Evolutionary conservation across 2,113 vertebrate species (phyloP), one percentile per base, ranked within the genome.

Genomic region (Heloderma charlesbogerti): DNA sequence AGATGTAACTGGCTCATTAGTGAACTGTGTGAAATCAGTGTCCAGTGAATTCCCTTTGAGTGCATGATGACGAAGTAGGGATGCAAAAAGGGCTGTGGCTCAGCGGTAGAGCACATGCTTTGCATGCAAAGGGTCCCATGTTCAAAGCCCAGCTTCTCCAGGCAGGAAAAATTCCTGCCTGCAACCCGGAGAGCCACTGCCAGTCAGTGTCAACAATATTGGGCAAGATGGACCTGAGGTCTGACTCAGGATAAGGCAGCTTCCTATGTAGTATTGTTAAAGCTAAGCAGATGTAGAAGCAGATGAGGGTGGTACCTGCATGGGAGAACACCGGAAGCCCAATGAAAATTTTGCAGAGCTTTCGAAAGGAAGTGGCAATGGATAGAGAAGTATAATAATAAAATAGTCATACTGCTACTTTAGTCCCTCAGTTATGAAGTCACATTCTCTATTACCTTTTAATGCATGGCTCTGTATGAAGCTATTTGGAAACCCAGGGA

Each of bases 21-120:
- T 91, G 87, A 91, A n/a, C 88, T 92, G 57, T 89, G 66, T 4
- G 92, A 92, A 95, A 93, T 95, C 87, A 92, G 90, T 89, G 91
- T 45, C 31, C 7, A 31, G 9, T 79, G 37, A 40, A 79, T 29
- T 79, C 10, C 51, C 3, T 25, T 3, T 79, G 43, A 48, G 67
- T 25, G 37, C 51, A 1, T 37, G n/a, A 12, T 72, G 31, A 3
- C 10, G 31, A 29, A 37, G 34, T 3, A 18, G 72, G 7, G 51
- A 54, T 54, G 51, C 10, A 12, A 54, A 54, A 54, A 54, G 10
- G 6, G 51, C 51, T 54, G 6, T 54, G 16, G 72, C 51, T 9
- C 6, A 7, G 10, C 10, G 48, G 6, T 54, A 54, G 51, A 48
- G 7, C 6, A 1, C 51, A 54, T 12, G 51, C 48, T 48, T 48